Conservation (phyloP, 2,113 vertebrate genomes). For the Rafetus swinhoei region DNA sequence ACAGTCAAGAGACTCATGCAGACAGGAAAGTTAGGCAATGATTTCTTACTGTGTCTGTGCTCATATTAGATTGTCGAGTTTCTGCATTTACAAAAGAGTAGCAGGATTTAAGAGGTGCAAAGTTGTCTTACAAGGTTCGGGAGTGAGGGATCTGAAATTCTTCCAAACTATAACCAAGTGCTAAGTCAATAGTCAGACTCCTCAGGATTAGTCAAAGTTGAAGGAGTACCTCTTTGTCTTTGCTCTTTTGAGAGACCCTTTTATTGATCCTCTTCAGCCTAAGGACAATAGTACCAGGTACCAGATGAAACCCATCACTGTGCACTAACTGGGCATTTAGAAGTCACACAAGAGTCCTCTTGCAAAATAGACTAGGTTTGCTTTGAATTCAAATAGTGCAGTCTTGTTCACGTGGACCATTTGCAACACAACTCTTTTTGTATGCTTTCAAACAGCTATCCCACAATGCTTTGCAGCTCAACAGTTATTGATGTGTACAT, state of each 20-base stretch:
- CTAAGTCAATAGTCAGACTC: conserved; percentile 41
- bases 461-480: neutral
- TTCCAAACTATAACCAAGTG: neutral
- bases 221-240: conserved; percentile 20
- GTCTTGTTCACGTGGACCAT: neutral
- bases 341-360: neutral
- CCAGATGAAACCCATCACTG: conserved; percentile 10
- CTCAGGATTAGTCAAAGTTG: neutral
- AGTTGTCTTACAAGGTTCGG: neutral
- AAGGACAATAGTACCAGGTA: conserved; percentile 14
- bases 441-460: neutral
- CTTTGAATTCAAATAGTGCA: neutral
- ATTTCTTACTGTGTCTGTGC: neutral
- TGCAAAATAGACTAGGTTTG: neutral
- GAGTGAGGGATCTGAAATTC: neutral
- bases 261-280: conserved; percentile 24
- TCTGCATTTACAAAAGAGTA: conserved; percentile 38
- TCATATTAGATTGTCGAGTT: conserved; percentile 12
- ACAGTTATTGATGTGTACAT: neutral
- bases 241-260: neutral
- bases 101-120: conserved; percentile 15
- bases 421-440: neutral
- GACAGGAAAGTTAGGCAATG: conserved; percentile 19
- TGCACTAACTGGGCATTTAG: neutral
- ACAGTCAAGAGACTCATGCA: conserved; percentile 15